Percentiles rank a stretch among this genome's conserved stretches.
phyloP scores from a whole-genome alignment of 2,113 vertebrate genomes.

The Murina feae region DNA sequence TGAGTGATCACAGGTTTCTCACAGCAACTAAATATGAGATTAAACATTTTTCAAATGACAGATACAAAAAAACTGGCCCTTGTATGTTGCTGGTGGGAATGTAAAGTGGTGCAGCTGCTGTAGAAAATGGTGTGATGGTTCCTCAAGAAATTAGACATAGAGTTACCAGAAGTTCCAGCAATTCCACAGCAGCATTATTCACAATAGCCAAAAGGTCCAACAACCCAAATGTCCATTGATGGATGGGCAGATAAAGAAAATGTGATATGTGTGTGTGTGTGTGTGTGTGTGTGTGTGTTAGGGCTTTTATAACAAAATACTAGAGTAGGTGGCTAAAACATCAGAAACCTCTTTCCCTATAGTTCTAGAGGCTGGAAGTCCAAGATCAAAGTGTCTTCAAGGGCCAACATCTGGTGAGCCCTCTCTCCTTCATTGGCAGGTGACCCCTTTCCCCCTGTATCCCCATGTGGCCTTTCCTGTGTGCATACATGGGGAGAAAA shows the following conservation, averaged over 20 bases:
- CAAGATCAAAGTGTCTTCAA: not conserved
- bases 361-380: not conserved
- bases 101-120: not conserved
- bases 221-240: not conserved
- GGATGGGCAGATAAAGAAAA: not conserved
- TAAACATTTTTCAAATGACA: not conserved
- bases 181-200: not conserved
- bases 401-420: not conserved
- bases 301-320: not conserved
- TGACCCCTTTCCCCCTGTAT: not conserved
- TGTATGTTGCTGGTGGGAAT: not conserved
- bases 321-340: not conserved
- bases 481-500: not conserved
- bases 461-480: not conserved
- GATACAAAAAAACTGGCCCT: not conserved
- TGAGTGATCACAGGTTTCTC: not conserved
- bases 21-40: not conserved
- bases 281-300: not conserved
- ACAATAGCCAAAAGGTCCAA: not conserved
- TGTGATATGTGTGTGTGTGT: not conserved
- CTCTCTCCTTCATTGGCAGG: not conserved
- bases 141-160: not conserved
- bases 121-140: not conserved
- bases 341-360: not conserved
- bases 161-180: not conserved